Conservation (phyloP, 1,140 invertebrate genomes). For the Riptortus pedestris region DNA sequence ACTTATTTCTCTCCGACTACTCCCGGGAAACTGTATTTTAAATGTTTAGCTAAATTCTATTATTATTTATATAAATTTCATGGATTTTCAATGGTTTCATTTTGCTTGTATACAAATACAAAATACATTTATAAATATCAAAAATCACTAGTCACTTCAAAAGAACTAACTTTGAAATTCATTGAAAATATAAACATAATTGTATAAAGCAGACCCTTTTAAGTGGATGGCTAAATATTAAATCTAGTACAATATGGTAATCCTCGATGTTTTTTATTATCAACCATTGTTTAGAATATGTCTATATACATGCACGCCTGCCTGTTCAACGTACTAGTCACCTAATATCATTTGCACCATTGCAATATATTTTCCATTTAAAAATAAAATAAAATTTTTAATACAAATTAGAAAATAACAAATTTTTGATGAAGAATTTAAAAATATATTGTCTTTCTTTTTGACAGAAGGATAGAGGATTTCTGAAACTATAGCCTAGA, state of each 20-base stretch:
- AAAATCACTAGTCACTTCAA: constrained; percentile 4
- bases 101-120: background rate
- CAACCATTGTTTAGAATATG: background rate
- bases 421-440: too few species aligned
- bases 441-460: too few species aligned
- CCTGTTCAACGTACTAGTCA: constrained; percentile 1
- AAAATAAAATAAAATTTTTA: too few species aligned
- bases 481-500: too few species aligned
- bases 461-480: too few species aligned
- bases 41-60: background rate
- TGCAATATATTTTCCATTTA: too few species aligned
- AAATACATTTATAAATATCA: constrained; percentile 3
- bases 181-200: background rate
- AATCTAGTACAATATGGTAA: background rate
- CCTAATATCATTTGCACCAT: too few species aligned
- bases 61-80: background rate
- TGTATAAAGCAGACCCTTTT: constrained; percentile 1
- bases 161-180: background rate
- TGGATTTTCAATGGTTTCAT: too few species aligned
- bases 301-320: background rate
- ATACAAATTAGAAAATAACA: too few species aligned
- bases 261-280: background rate
- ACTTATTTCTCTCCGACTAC: background rate
- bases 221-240: constrained; percentile 3
- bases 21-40: background rate